Base-by-base conservation (phyloP, 2,888 invertebrate genomes). In the Penaeus monodon region DNA sequence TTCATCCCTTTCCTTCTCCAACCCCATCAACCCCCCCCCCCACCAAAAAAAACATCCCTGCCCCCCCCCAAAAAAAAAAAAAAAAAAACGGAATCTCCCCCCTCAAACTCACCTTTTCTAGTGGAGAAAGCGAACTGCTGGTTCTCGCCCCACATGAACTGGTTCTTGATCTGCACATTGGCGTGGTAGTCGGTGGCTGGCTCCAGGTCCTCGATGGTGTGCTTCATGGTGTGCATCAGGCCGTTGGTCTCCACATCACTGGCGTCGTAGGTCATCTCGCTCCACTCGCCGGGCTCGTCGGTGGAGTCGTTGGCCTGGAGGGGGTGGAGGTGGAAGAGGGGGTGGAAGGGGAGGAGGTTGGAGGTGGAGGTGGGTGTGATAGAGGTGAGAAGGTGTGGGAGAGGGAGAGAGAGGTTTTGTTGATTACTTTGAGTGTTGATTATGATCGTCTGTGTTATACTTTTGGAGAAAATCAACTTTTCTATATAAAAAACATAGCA, bases 171-270 rank as follows among this genome's bases (percentile, higher is more conserved):
- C 57, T 82, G 70, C 44, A 90, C 74, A 1, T 33, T 79, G 33
- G 83, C 90, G 27, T 87, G 81, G 74, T 90, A 90, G 83, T 90
- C 90, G 4, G 90, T 90, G 80, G 87, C 90, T 7, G 88, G 85
- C 66, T 87, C 85, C n/a, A 90, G 88, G 65, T 83, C 88, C 3
- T 73, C 66, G n/a, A 90, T 63, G 57, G 88, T 90, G 81, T 88
- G 88, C 49, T 80, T 85, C 82, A 90, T 81, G 70, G 29, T 38
- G 68, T 88, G 90, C 38, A 70, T 74, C 12, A 88, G 77, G 27
- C 87, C 88, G 12, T 81, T 49, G 7, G 88, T 84, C 57, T 84
- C 79, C 33, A 76, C 22, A 0, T 84, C 80, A 12, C 64, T 81
- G 14, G 74, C 84, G 22, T 80, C 84, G 24, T 74, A 74, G 14